Base-by-base conservation (phyloP, 2,888 invertebrate genomes). In the Drosophila longiperda region DNA sequence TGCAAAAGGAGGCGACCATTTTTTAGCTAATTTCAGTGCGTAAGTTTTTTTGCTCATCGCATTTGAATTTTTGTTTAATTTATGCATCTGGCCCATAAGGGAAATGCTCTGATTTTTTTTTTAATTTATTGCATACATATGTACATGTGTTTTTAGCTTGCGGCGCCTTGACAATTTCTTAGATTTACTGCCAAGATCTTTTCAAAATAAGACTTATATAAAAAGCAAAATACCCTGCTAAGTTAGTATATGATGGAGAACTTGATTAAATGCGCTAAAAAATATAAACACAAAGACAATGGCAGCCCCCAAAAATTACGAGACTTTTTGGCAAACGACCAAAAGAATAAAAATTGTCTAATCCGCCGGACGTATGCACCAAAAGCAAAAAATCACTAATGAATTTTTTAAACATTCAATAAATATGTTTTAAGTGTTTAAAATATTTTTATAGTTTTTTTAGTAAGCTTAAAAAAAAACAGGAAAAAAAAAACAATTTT, bases 301-400 rank as follows among this genome's bases (percentile, higher is more conserved):
- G 38, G 59, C 50, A 55, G 29, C 45, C 70, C 40, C 71, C 32
- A 3, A 63, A 74, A 70, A 77, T 72, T 67, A 85, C 66, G 83
- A 72, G 69, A 64, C 80, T 63, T 76, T 77, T 89, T 85, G 85
- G 85, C 83, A 80, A 67, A 68, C 73, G 53, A 83, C 90, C 85
- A 85, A 85, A 78, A 68, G 68, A 82, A 82, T 36, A 23, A 68
- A 68, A 84, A 79, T 72, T 72, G 66, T 72, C 80, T 70, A 77
- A 69, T 73, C 69, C 66, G 49, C 40, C 38, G n/a, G 11, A 48
- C 36, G 15, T 67, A 29, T 52, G 29, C 29, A 34, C 34, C 29
- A 26, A 23, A 33, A 45, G 34, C 20, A 74, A 50, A 57, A 61
- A 49, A 65, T 58, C 66, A 53, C 57, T 57, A 61, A 34, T 17